These are phyloP conservation scores for Hypomesus transpacificus DNA, from an alignment of 2,113 vertebrate genomes.

Conservation along the genomic window DNA sequence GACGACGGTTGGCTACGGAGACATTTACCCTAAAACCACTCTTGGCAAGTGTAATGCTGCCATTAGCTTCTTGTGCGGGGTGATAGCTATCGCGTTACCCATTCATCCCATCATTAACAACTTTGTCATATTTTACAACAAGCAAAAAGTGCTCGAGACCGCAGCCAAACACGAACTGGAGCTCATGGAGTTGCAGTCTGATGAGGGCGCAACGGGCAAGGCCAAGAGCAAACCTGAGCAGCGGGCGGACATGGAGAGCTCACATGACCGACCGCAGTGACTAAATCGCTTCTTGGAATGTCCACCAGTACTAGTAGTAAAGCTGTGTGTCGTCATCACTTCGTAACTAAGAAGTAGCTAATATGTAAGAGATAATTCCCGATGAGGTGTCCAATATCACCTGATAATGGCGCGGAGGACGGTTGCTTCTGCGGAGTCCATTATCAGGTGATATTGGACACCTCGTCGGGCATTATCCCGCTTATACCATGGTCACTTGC, in stretches of 20 bases:
- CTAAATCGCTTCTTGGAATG: too few relatives aligned
- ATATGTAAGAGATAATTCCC: too few relatives aligned
- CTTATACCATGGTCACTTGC: too few relatives aligned
- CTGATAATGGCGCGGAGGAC: too few relatives aligned
- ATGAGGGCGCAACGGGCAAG: conserved; percentile 54
- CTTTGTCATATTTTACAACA: conserved; percentile 95
- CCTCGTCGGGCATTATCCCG: too few relatives aligned
- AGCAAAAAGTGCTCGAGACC: conserved; percentile 92
- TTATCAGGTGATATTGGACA: too few relatives aligned
- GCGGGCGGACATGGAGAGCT: conserved; percentile 57
- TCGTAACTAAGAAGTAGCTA: too few relatives aligned
- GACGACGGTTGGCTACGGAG: conserved; percentile 96
- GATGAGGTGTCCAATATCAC: too few relatives aligned
- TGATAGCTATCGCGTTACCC: conserved; percentile 93
- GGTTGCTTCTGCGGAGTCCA: too few relatives aligned
- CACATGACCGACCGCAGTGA: conserved; percentile 76
- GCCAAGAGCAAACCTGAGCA: conserved; percentile 28
- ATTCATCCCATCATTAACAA: conserved; percentile 99
- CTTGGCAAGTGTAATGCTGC: conserved; percentile 95
- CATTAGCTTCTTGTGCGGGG: conserved; percentile 94
- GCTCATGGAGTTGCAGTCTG: conserved; percentile 89
- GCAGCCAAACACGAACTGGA: conserved; percentile 93
- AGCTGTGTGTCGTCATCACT: too few relatives aligned
- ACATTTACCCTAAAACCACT: conserved; percentile 96
- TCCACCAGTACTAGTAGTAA: too few relatives aligned